Conservation (phyloP, 2,797 vertebrate genomes). For the Scleropages formosus region DNA sequence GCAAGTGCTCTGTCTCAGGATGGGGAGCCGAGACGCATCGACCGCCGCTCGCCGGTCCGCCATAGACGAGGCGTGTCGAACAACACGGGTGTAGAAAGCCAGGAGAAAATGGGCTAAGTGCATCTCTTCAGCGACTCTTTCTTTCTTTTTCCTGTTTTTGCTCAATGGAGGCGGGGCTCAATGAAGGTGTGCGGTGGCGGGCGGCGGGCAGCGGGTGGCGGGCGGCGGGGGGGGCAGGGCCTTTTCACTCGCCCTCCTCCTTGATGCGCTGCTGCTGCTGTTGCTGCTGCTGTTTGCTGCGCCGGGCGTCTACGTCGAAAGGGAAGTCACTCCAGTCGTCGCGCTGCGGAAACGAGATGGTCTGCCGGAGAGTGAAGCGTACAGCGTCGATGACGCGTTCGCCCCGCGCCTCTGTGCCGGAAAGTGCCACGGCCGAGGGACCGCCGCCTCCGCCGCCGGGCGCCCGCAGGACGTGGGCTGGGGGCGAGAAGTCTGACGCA, state of each 20-base stretch:
- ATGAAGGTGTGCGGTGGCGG: neutral
- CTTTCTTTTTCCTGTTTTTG: slow-evolving; percentile 35
- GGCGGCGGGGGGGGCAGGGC: neutral
- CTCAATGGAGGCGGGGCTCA: neutral
- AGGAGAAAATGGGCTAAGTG: slow-evolving; percentile 66
- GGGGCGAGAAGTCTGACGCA: slow-evolving; percentile 91
- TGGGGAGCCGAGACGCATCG: slow-evolving; percentile 44
- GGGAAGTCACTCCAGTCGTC: slow-evolving; percentile 99
- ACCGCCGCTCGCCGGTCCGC: slow-evolving; percentile 45
- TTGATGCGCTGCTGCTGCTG: slow-evolving; percentile 99
- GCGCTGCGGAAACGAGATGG: slow-evolving; percentile 94
- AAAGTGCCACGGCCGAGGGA: slow-evolving; percentile 83
- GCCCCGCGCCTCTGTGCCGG: slow-evolving; percentile 87
- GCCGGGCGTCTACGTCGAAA: slow-evolving; percentile 93
- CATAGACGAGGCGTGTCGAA: slow-evolving; percentile 39
- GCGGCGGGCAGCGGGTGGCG: neutral
- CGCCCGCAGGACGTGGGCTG: slow-evolving; percentile 92
- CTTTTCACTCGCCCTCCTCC: slow-evolving; percentile 88
- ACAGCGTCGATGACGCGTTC: slow-evolving; percentile 97
- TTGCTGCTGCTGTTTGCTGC: slow-evolving; percentile 82
- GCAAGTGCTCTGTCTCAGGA: slow-evolving; percentile 71
- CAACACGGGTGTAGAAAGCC: slow-evolving; percentile 46
- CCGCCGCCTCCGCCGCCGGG: slow-evolving; percentile 71
- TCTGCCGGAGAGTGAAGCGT: slow-evolving; percentile 96
- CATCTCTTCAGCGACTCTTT: slow-evolving; percentile 60